Conservation (phyloP, 2,888 invertebrate species). For the Rhopalosiphum nymphaeae region DNA sequence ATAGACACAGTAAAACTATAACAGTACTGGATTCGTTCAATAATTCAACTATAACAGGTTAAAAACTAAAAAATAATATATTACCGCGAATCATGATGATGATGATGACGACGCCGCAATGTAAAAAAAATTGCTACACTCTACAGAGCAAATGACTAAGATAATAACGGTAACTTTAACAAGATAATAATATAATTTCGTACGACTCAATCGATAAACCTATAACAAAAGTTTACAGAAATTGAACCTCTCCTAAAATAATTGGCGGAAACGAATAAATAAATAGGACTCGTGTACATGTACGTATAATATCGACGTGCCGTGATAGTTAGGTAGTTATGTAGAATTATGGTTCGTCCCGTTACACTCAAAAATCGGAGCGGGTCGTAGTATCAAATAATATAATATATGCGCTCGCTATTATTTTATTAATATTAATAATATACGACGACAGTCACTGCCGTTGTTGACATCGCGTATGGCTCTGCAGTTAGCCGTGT, state of each 20-base stretch:
- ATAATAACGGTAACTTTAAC: not conserved
- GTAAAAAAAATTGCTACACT: not conserved
- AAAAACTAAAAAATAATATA: not conserved
- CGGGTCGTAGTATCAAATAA: not conserved
- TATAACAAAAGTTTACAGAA: not conserved
- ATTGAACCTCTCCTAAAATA: not conserved
- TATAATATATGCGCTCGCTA: not conserved
- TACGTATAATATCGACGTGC: not conserved
- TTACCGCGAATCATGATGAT: not conserved
- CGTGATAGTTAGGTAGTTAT: not conserved
- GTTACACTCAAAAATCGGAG: not conserved
- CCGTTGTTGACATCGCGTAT: not conserved
- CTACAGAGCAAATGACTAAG: not conserved
- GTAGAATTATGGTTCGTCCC: not conserved
- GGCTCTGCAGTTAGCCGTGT: not conserved
- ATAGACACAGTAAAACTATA: not conserved
- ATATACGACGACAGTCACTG: not conserved
- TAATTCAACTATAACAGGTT: not conserved
- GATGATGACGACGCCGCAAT: too few species aligned
- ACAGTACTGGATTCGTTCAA: not conserved
- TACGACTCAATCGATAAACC: not conserved
- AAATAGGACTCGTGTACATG: not conserved
- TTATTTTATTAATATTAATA: not conserved
- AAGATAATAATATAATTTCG: not conserved
- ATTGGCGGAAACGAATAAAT: not conserved